Percentiles rank a stretch among this genome's conserved stretches.
phyloP scores from a whole-genome alignment of 2,113 vertebrate genomes.

The Azemiops feae region DNA sequence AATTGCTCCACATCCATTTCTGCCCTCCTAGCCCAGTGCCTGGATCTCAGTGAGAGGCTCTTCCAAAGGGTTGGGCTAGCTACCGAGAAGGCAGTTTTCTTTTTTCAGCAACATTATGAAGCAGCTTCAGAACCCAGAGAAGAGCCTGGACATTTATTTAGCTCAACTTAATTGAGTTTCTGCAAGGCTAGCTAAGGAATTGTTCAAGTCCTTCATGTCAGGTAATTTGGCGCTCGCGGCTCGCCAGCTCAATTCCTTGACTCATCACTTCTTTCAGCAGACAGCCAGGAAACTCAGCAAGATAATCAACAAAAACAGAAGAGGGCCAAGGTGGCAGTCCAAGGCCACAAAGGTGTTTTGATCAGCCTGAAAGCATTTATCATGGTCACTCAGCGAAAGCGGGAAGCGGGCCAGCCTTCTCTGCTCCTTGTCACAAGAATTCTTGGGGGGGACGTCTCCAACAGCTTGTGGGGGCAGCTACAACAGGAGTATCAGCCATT shows the following conservation, averaged over 20 bases:
- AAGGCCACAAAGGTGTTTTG: background rate
- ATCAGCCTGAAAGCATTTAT: background rate
- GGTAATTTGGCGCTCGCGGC: conserved; percentile 13
- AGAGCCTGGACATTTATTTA: background rate
- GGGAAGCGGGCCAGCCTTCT: background rate
- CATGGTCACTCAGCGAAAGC: background rate
- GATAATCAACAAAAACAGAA: background rate
- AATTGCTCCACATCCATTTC: background rate
- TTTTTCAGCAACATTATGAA: background rate
- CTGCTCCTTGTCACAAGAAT: background rate
- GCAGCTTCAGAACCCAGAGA: background rate
- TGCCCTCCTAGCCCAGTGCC: background rate
- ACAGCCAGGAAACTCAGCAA: background rate
- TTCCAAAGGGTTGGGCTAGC: background rate
- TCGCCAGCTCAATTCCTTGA: background rate
- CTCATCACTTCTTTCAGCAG: background rate
- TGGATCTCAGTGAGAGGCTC: background rate
- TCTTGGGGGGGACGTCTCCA: background rate
- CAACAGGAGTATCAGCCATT: too few species aligned
- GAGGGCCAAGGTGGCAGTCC: background rate
- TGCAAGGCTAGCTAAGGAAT: conserved; percentile 17
- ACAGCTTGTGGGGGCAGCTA: background rate
- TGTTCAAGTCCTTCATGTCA: conserved; percentile 2
- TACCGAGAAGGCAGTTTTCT: background rate
- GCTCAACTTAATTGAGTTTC: conserved; percentile 15